phyloP scores from a whole-genome alignment of 2,113 vertebrate species.

The Numenius arquata region DNA sequence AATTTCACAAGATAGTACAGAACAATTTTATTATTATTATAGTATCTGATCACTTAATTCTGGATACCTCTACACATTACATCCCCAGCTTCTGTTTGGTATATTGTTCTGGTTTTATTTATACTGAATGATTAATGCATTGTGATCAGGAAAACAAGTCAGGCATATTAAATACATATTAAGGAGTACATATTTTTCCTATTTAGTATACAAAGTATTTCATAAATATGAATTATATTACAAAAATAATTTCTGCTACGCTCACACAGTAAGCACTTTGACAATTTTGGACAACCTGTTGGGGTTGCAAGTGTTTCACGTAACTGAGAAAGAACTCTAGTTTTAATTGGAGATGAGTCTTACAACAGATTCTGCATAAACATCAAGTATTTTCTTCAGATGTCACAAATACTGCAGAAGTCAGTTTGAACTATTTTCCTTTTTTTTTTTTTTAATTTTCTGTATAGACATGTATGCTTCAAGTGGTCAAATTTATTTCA shows the following conservation, averaged over 20 bases:
- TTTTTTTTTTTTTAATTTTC: conserved; percentile 49
- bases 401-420: conserved; percentile 71
- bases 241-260: conserved; percentile 99
- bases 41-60: conserved; percentile 77
- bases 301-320: conserved; percentile 74
- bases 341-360: conserved; percentile 71
- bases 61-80: conserved; percentile 76
- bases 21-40: conserved; percentile 63
- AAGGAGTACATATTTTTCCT: conserved; percentile 81
- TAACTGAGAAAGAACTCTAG: conserved; percentile 74
- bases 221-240: conserved; percentile 99
- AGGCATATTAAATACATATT: conserved; percentile 85
- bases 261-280: conserved; percentile 99
- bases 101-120: conserved; percentile 74
- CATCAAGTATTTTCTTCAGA: conserved; percentile 68
- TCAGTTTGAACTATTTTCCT: conserved; percentile 60
- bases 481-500: conserved; percentile 78
- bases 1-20: conserved; percentile 76
- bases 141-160: conserved; percentile 83
- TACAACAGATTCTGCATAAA: conserved; percentile 74
- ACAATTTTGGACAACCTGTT: conserved; percentile 82
- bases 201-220: conserved; percentile 98
- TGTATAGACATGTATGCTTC: conserved; percentile 75
- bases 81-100: conserved; percentile 72
- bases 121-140: conserved; percentile 79